Base-by-base conservation (phyloP, 1,140 invertebrate genomes). In the Chrysopa pallens region DNA sequence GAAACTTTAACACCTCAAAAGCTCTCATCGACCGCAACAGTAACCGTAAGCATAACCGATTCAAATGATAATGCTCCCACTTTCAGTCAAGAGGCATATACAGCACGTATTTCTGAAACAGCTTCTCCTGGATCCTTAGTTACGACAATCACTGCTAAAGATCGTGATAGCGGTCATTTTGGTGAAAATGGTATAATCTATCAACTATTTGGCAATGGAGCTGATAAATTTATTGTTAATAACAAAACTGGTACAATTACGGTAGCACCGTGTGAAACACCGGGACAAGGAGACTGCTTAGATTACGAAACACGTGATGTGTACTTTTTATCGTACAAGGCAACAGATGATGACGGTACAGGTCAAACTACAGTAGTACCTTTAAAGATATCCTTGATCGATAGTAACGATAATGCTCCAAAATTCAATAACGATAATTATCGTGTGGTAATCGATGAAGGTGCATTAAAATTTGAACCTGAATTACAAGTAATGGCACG, bases 1-100 rank as follows among this genome's bases (percentile, higher is more conserved):
- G 87, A 91, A 53, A 64, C 80, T 2, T 73, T 84, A 48, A 86
- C 84, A 2, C 67, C 70, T 38, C 76, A 80, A 2, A 72, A 72
- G 35, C 64, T 89, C 1, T 83, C 79, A 1, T 91, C 87, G 1
- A 89, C 85, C 4, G 84, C 86, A 0, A 91, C 84, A 9, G 79
- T 95, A 3, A 86, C 77, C 0, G 74, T 95, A 1, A 72, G 75
- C 8, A 76, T 93, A 31, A 66, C 74, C 6, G 88, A 94, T 63
- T 78, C 82, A n/a, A 93, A 93, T 63, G 88, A 93, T 64, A 91
- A 92, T 61, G 72, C 79, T 6, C 88, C 89, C 4, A 67, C 67
- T 9, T 93, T 93, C 60, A 68, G 76, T 23, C 72, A 77, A 52
- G 74, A 79, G 36, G 73, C 74, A 8, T 89, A 86, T 57, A 74